These are phyloP conservation scores for Phaethornis superciliosus DNA, from an alignment of 2,113 vertebrate genomes.

Conservation along the genomic window DNA sequence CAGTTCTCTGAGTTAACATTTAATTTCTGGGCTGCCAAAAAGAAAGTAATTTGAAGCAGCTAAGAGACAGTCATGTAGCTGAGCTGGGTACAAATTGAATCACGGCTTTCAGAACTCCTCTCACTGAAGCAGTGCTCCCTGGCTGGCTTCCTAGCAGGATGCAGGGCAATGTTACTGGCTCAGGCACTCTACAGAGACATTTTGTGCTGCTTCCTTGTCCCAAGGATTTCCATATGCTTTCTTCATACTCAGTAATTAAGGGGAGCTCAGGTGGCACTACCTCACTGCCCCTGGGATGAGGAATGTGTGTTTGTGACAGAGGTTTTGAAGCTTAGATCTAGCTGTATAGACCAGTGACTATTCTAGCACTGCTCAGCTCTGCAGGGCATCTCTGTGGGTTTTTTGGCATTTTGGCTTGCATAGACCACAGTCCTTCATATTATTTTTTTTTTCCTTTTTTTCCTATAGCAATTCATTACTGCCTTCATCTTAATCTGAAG, in stretches of 20 bases:
- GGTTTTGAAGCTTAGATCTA: background rate
- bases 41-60: conserved; percentile 48
- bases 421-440: background rate
- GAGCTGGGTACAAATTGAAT: conserved; percentile 62
- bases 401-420: background rate
- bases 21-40: conserved; percentile 55
- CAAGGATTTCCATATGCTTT: conserved; percentile 48
- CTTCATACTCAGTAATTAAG: background rate
- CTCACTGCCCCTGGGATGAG: background rate
- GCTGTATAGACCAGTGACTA: background rate
- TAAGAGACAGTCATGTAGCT: conserved; percentile 35
- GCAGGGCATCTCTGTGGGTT: background rate
- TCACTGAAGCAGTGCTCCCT: conserved; percentile 11
- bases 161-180: conserved; percentile 28
- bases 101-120: conserved; percentile 50
- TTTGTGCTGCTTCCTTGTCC: background rate
- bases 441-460: background rate
- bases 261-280: background rate
- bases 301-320: background rate
- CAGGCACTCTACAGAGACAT: background rate
- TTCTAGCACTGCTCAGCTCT: background rate
- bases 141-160: conserved; percentile 54
- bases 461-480: background rate
- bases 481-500: background rate
- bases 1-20: conserved; percentile 46